Evolutionary conservation across 2,888 invertebrate species (phyloP).

Genomic region (Halocaridina rubra): DNA sequence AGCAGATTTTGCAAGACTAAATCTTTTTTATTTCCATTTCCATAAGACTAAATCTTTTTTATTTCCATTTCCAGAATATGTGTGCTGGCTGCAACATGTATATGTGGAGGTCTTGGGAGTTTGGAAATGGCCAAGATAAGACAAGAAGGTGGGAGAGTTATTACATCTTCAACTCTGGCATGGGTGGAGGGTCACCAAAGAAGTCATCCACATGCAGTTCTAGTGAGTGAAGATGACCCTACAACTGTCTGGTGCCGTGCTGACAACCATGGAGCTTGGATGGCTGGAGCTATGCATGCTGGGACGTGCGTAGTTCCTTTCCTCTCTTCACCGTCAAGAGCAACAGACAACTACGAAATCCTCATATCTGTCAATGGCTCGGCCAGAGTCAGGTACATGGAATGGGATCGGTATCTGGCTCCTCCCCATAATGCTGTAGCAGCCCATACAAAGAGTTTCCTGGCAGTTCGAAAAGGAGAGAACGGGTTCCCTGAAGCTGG

Average conservation of each 20-base stretch:
- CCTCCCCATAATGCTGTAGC: constrained; percentile 58
- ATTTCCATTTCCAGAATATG: constrained; percentile 42
- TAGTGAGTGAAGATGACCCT: constrained; percentile 48
- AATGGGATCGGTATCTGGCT: constrained; percentile 59
- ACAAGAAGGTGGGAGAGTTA: constrained; percentile 48
- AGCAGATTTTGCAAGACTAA: too few relatives aligned
- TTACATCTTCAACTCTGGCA: constrained; percentile 59
- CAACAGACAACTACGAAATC: constrained; percentile 48
- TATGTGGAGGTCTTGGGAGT: neutral
- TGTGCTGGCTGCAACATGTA: constrained; percentile 22
- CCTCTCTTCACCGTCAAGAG: constrained; percentile 25
- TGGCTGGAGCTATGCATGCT: constrained; percentile 48
- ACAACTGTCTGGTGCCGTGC: constrained; percentile 59
- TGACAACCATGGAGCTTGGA: constrained; percentile 52
- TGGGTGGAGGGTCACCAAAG: constrained; percentile 37
- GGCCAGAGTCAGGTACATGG: constrained; percentile 38
- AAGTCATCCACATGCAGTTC: constrained; percentile 34
- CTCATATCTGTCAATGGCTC: constrained; percentile 60
- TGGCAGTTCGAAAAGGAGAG: constrained; percentile 37
- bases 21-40: too few relatives aligned
- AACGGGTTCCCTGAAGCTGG: constrained; percentile 54
- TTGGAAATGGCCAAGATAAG: constrained; percentile 53
- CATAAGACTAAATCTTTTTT: too few relatives aligned
- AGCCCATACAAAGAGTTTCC: constrained; percentile 32
- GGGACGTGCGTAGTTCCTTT: constrained; percentile 60